phyloP scores from a whole-genome alignment of 2,888 invertebrate species.

The Ecliptopera silaceata region DNA sequence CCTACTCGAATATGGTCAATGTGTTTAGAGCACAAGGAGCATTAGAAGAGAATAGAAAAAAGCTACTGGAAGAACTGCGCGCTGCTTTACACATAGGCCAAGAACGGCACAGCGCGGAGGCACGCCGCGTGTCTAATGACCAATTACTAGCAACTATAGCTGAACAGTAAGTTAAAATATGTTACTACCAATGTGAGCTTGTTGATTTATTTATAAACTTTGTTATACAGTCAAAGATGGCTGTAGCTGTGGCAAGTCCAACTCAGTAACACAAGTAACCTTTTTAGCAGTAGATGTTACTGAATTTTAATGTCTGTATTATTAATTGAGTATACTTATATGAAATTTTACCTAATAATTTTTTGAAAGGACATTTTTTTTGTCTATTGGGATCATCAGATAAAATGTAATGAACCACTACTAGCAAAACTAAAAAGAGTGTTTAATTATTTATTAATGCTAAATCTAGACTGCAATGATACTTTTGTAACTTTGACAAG shows the following conservation, averaged over 20 bases:
- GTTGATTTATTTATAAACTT: constrained; percentile 72
- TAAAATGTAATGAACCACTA: too few species aligned
- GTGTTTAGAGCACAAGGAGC: constrained; percentile 96
- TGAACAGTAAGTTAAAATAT: constrained; percentile 88
- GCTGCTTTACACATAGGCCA: constrained; percentile 92
- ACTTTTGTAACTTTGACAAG: constrained; percentile 51
- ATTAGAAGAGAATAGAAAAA: constrained; percentile 92
- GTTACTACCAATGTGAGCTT: constrained; percentile 47
- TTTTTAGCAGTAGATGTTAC: constrained; percentile 25
- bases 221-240: constrained; percentile 70
- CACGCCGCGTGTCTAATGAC: constrained; percentile 95
- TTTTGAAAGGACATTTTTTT: too few species aligned
- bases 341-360: too few species aligned
- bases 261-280: constrained; percentile 34
- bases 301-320: constrained; percentile 17
- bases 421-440: too few species aligned
- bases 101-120: constrained; percentile 96
- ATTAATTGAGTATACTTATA: constrained; percentile 21
- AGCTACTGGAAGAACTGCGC: constrained; percentile 92
- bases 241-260: constrained; percentile 56
- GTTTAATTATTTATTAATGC: background rate
- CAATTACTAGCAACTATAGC: constrained; percentile 94
- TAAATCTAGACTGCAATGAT: background rate
- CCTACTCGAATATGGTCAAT: constrained; percentile 94
- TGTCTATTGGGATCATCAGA: too few species aligned